A percentile compares a stretch with the other conserved stretches of the same genome.
These are phyloP conservation scores for Sycophaga agraensis DNA, from an alignment of 1,140 invertebrate species.

Conservation along the genomic window DNA sequence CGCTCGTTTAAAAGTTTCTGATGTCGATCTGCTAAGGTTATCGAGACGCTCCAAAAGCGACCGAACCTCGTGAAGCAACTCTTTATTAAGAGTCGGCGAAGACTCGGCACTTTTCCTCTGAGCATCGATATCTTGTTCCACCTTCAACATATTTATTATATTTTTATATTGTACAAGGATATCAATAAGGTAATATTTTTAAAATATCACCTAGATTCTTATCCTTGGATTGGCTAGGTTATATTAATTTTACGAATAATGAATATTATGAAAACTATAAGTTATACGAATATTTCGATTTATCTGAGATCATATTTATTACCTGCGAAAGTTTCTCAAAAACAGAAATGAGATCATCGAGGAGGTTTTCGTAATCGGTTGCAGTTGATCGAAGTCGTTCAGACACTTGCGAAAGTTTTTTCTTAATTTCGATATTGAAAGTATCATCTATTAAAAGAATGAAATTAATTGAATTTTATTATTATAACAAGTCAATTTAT, in stretches of 20 bases:
- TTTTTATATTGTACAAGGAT: neutral
- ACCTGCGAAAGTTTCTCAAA: constrained; percentile 72
- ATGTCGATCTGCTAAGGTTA: constrained; percentile 60
- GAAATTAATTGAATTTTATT: neutral
- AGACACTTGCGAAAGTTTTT: constrained; percentile 66
- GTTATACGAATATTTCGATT: neutral
- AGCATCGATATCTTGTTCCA: constrained; percentile 42
- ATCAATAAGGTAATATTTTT: too few species aligned
- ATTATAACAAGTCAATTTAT: too few species aligned
- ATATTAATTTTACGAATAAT: neutral
- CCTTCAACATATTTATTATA: constrained; percentile 31
- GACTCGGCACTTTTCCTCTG: neutral
- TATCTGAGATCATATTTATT: neutral
- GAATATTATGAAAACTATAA: neutral
- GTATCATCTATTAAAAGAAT: constrained; percentile 36
- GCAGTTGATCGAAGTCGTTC: constrained; percentile 68
- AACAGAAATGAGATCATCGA: constrained; percentile 72
- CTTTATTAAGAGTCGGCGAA: constrained; percentile 25
- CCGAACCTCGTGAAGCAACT: constrained; percentile 37
- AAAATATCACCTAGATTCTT: too few species aligned
- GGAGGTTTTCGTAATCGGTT: constrained; percentile 72
- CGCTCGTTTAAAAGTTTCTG: constrained; percentile 64
- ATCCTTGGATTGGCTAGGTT: too few species aligned
- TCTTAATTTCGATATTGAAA: constrained; percentile 60
- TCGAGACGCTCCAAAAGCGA: constrained; percentile 62